These are phyloP conservation scores for Toxotes jaculatrix DNA, from an alignment of 2,113 vertebrate genomes.

Conservation along the genomic window DNA sequence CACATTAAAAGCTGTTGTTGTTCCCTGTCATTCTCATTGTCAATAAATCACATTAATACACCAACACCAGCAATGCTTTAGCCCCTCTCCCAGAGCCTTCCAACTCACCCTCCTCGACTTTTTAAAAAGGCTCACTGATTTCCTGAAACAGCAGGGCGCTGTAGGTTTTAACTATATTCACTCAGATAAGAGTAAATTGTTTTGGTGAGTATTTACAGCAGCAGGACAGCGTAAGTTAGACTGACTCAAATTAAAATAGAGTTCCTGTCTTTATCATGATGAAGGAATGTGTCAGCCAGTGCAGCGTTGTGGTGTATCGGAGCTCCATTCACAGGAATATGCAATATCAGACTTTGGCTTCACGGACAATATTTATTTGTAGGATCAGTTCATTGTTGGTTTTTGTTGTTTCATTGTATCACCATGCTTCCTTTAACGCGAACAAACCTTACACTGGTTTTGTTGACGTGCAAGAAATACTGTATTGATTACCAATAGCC, in stretches of 20 bases:
- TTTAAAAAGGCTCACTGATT: no score
- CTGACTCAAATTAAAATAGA: no score
- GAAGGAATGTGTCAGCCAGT: no score
- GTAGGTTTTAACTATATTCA: not conserved
- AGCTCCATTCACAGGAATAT: not conserved
- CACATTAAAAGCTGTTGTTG: not conserved
- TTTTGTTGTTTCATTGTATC: not conserved
- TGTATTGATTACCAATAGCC: conserved; percentile 12
- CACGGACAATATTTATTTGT: not conserved
- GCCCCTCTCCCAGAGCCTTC: not conserved
- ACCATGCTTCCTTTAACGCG: not conserved
- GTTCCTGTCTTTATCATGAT: no score
- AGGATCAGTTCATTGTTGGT: not conserved
- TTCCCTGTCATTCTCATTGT: not conserved
- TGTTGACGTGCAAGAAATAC: not conserved
- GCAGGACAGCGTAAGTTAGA: no score
- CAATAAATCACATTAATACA: not conserved
- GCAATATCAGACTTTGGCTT: not conserved
- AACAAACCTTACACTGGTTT: not conserved
- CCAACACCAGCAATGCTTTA: not conserved
- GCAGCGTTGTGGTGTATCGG: not conserved
- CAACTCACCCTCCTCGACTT: not conserved
- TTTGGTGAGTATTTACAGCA: no score
- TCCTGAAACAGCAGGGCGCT: not conserved
- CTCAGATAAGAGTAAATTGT: not conserved